Evolutionary conservation across 2,113 vertebrate genomes (phyloP).

Genomic region (Psittacula cyanocephala): DNA sequence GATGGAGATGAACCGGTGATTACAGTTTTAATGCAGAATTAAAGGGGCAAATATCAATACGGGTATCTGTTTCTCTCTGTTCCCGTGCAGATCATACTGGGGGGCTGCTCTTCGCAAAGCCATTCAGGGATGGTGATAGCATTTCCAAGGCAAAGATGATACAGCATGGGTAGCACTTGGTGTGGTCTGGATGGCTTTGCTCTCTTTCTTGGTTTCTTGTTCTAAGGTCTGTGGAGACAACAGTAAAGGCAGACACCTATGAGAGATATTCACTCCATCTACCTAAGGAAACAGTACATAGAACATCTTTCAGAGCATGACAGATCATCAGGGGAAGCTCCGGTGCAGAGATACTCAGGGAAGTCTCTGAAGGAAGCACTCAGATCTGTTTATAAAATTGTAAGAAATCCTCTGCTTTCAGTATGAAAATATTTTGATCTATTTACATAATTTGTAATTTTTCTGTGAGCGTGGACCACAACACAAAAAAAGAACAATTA

Average conservation of each 20-base stretch:
- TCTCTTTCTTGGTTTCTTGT: neutral
- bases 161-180: neutral
- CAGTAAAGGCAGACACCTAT: neutral
- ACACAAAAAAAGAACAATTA: neutral
- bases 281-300: fast-evolving
- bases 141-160: neutral
- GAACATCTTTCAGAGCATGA: neutral
- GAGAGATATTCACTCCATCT: neutral
- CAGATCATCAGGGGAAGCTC: neutral
- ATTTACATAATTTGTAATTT: neutral
- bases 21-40: neutral
- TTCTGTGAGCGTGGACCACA: neutral
- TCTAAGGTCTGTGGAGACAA: neutral
- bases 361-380: neutral
- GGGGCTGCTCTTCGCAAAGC: neutral
- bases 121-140: fast-evolving
- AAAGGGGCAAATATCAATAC: neutral
- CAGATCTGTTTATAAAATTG: neutral
- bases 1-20: neutral
- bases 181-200: fast-evolving
- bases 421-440: neutral
- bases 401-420: neutral
- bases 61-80: neutral
- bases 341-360: fast-evolving
- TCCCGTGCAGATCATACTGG: neutral